These are phyloP conservation scores for Propithecus deckenii DNA, from an alignment of 2,797 vertebrate genomes.

Conservation along the genomic window DNA sequence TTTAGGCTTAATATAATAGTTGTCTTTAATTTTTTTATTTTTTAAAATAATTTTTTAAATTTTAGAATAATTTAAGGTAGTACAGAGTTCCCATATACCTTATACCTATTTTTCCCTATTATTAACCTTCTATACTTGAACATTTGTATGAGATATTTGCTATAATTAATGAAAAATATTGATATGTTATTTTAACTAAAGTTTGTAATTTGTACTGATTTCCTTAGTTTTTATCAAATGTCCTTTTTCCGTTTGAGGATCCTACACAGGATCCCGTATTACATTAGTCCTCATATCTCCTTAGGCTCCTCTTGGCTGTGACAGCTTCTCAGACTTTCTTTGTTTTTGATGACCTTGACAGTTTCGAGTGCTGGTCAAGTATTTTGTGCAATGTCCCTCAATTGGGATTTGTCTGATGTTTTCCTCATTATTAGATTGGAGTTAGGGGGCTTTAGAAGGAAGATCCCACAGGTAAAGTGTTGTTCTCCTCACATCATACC, in stretches of 20 bases:
- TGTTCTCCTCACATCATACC: background rate
- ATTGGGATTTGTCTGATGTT: background rate
- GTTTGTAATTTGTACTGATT: background rate
- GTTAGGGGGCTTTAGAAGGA: background rate
- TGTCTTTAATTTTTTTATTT: background rate
- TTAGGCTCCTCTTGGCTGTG: background rate
- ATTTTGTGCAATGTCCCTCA: background rate
- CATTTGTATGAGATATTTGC: background rate
- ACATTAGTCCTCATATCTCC: background rate
- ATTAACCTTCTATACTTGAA: background rate
- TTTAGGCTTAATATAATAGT: conserved; percentile 6
- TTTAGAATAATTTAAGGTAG: background rate
- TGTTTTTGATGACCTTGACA: background rate
- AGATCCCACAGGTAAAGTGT: background rate
- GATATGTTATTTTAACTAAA: background rate
- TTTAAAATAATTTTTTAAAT: background rate
- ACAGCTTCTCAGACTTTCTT: background rate
- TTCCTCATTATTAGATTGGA: background rate
- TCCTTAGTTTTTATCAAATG: background rate
- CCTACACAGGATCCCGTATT: background rate
- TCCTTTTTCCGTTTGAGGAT: background rate
- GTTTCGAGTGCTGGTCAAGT: background rate
- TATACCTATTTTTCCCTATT: background rate
- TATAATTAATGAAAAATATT: background rate
- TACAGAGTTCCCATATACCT: background rate